phyloP scores from a whole-genome alignment of 2,888 invertebrate species.

The Hypselothyrea guttata region DNA sequence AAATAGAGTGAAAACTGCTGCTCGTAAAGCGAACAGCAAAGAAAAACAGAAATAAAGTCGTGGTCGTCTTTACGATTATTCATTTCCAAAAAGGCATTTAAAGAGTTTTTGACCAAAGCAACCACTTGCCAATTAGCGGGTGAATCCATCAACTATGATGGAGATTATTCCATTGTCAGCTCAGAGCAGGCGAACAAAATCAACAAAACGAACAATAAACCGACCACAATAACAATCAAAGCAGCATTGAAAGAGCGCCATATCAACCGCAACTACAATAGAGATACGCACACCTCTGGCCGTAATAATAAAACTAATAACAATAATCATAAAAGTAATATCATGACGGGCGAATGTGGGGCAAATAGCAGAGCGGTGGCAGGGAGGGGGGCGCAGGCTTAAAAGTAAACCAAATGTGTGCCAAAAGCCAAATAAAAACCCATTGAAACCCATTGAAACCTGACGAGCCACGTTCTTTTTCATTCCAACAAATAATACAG shows the following conservation, averaged over 20 bases:
- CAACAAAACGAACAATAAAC: slow-evolving; percentile 21
- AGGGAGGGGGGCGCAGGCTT: too few relatives aligned
- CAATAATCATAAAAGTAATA: slow-evolving; percentile 42
- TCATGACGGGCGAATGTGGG: slow-evolving; percentile 23
- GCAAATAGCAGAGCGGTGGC: too few relatives aligned
- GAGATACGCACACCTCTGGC: slow-evolving; percentile 33
- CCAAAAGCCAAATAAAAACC: slow-evolving; percentile 29
- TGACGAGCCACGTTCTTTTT: slow-evolving; percentile 27
- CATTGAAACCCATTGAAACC: slow-evolving; percentile 45
- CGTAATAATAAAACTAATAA: slow-evolving; percentile 34
- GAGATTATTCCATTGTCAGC: slow-evolving; percentile 37
- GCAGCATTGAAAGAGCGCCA: slow-evolving; percentile 42
- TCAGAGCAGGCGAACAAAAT: slow-evolving; percentile 36
- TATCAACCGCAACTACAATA: slow-evolving; percentile 25
- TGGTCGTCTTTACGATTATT: slow-evolving; percentile 18
- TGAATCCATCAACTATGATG: slow-evolving; percentile 21
- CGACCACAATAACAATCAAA: slow-evolving; percentile 10
- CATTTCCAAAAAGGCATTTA: slow-evolving; percentile 32
- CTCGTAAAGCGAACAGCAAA: too few relatives aligned
- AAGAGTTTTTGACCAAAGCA: slow-evolving; percentile 11
- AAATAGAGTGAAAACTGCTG: slow-evolving; percentile 71
- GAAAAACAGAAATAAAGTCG: slow-evolving; percentile 22
- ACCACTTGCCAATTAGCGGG: slow-evolving; percentile 36
- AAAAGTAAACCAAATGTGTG: slow-evolving; percentile 21
- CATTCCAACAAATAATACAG: slow-evolving; percentile 11